phyloP scores from a whole-genome alignment of 2,888 invertebrate genomes.

The Morinoia aosen region DNA sequence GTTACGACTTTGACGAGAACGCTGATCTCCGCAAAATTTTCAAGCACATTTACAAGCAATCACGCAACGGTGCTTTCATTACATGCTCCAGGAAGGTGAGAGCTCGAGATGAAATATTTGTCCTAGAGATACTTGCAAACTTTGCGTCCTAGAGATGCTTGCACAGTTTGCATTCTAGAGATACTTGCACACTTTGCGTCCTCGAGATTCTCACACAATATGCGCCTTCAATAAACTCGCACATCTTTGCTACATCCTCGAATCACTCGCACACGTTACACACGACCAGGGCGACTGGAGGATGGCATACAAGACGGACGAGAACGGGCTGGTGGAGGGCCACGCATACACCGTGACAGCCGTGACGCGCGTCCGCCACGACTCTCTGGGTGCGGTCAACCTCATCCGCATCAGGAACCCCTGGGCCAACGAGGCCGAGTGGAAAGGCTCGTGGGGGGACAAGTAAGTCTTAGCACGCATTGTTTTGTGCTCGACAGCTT shows the following conservation, averaged over 20 bases:
- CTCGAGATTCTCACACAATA: too few relatives aligned
- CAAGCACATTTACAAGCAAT: constrained; percentile 71
- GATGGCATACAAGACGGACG: constrained; percentile 70
- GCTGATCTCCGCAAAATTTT: constrained; percentile 69
- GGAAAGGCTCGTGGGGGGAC: constrained; percentile 74
- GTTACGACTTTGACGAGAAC: constrained; percentile 71
- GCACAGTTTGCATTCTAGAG: too few relatives aligned
- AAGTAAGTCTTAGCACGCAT: constrained; percentile 61
- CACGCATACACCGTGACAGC: constrained; percentile 74
- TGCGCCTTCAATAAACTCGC: too few relatives aligned
- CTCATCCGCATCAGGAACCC: constrained; percentile 73
- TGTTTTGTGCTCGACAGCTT: background rate
- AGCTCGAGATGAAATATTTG: background rate
- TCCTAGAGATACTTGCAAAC: too few relatives aligned
- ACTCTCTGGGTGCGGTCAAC: constrained; percentile 68
- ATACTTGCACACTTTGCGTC: too few relatives aligned
- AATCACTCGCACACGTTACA: background rate
- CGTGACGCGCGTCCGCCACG: constrained; percentile 70
- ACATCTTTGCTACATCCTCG: background rate
- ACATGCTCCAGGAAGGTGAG: constrained; percentile 73
- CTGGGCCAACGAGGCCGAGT: constrained; percentile 74
- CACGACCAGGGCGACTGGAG: constrained; percentile 69
- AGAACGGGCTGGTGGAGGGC: constrained; percentile 73
- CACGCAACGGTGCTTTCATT: constrained; percentile 72
- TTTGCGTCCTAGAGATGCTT: too few relatives aligned